Base-by-base conservation (phyloP, 2,888 invertebrate species). In the Helleia helle region DNA sequence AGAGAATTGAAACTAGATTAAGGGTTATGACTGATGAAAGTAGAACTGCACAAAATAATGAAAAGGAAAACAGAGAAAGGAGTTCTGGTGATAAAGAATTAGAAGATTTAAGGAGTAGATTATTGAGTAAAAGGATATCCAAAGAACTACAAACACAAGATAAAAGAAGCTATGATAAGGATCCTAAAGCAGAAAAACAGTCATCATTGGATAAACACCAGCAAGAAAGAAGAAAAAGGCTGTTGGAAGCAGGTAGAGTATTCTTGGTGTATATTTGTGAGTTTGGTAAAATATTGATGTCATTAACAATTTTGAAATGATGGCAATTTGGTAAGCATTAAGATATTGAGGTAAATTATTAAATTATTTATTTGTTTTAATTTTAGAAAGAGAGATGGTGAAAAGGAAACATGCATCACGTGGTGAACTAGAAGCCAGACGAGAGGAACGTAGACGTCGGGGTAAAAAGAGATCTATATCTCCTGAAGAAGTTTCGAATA, bases 381-480 rank as follows among this genome's bases (percentile, higher is more conserved):
- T 71, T 73, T 11, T 54, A 81, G 92, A 91, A 58, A 80, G 93
- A 18, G 91, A 94, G 75, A 93, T 91, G 88, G 91, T 91, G 2
- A 87, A 92, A 52, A 87, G 93, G 40, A 93, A 93, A 67, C 90
- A 93, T 65, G 89, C 89, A 39, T 91, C 92, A 0, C 86, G 91
- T 13, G 86, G 87, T 40, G 93, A 93, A 62, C 68, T 93, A 9
- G 92, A 93, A 65, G 90, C 93, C 0, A 86, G 94, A 8, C 87
- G 93, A 29, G 83, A 88, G 56, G 86, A 88, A 48, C 73, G 88
- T 27, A 79, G 89, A 1, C 86, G 88, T 30, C 71, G 81, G 0
- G 83, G 80, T 2, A 80, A 71, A 47, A 85, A 85, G 45, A 71
- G 79, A 17, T 72, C 80, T 2, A 59, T 71, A 7, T 70, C 81